Evolutionary conservation across 2,888 invertebrate genomes (phyloP), one percentile per base, ranked within the genome.

Genomic region (Noctua pronuba): DNA sequence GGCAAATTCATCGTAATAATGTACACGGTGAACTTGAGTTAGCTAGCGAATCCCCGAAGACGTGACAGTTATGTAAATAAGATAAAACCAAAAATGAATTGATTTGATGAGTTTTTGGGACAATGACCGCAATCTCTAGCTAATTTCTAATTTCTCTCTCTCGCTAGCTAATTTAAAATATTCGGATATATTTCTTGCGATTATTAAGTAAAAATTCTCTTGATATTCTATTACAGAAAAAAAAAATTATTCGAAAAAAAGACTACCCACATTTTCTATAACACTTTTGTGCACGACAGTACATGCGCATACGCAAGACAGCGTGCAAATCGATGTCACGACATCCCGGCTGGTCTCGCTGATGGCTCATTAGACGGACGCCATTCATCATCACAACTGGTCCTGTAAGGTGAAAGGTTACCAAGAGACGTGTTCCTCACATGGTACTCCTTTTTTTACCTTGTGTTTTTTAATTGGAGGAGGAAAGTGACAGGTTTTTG

Each of bases 381-480:
- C 89, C 88, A 91, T 93, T 90, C 90, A 92, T 93, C 92, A 91
- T 91, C 86, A 90, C 89, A 92, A 92, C 92, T 88, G 90, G 92
- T 92, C 91, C 87, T 90, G 76, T 55, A 76, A 81, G 89, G 89
- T 90, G 83, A 91, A 84, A 90, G 91, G 90, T 90, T 82, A 86
- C 75, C 68, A 79, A 72, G 82, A 82, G 87, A 87, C 86, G 84
- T 88, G 87, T 83, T 82, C 82, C 65, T 75, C 73, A 68, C 41
- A 72, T 69, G 46, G 31, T 13, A n/a, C n/a, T 67, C 38, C 16
- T 62, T 60, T 78, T 79, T 62, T 79, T 75, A 31, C 8, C 28
- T 38, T 60, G 38, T 66, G 65, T 16, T 31, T 75, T 72, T 69
- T 80, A 75, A 73, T 75, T 83, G 41, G 35, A 69, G 10, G 62